phyloP scores from a whole-genome alignment of 2,888 invertebrate species.

The Xiphydria camelus region DNA sequence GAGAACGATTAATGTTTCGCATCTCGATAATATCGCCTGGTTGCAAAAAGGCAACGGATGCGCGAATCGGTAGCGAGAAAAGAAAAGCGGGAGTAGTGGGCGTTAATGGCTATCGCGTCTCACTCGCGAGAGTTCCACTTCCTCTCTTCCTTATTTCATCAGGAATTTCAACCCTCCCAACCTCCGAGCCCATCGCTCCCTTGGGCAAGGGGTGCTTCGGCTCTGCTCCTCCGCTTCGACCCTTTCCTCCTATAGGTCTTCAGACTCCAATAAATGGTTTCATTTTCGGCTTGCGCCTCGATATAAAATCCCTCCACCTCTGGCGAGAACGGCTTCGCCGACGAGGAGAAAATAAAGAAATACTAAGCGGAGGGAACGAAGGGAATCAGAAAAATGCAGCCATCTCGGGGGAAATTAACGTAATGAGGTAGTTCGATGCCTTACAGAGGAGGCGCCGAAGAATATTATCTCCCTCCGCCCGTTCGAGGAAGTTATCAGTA shows the following conservation, averaged over 20 bases:
- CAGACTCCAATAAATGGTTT: constrained; percentile 51
- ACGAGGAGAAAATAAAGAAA: constrained; percentile 19
- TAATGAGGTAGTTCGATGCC: constrained; percentile 51
- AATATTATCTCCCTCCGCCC: constrained; percentile 18
- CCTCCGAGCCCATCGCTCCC: constrained; percentile 31
- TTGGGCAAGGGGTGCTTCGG: constrained; percentile 23
- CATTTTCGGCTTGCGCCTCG: constrained; percentile 44
- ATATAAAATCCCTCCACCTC: constrained; percentile 34
- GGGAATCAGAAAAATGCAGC: constrained; percentile 50
- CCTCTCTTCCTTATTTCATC: constrained; percentile 27
- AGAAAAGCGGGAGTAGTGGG: no score
- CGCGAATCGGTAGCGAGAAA: background rate
- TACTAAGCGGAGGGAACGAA: constrained; percentile 30
- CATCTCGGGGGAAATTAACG: constrained; percentile 53
- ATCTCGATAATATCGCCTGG: no score
- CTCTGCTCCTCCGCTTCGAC: constrained; percentile 21
- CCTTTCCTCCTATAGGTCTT: constrained; percentile 34
- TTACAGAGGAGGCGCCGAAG: constrained; percentile 17
- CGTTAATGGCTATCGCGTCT: constrained; percentile 16
- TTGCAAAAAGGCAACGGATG: background rate
- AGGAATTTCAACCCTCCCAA: constrained; percentile 15
- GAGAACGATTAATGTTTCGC: no score
- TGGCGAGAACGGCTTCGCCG: background rate
- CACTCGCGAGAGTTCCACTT: constrained; percentile 8
- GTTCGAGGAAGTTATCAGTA: constrained; percentile 1